Evolutionary conservation across 64 coral and sea anemone species (phyloP), one percentile per base, ranked within the genome.

Genomic region (Porites lutea): DNA sequence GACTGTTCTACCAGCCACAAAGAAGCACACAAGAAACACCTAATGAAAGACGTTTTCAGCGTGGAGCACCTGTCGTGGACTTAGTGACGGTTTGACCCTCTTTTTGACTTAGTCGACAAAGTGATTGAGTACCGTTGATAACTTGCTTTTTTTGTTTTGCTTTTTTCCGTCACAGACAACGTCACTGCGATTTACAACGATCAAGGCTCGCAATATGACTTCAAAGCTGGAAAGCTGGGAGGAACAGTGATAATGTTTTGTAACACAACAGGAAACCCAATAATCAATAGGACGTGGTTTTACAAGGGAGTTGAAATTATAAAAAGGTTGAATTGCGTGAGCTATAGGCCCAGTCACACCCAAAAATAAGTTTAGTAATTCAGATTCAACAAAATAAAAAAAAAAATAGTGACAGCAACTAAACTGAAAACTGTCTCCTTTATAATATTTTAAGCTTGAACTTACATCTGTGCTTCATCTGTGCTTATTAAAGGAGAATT

Each of bases 241-340:
- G 81, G 43, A 4, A 84, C 44, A 61, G 81, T 68, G 81, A 52
- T n/a, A 67, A 47, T 84, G 15, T 64, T 64, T 18, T 84, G 81
- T 63, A 84, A 84, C 61, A 68, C 81, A 51, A 84, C 81, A 18
- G 81, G 81, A 13, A 15, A 15, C 59, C 14, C 15, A 18, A 84
- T 67, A 6, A 2, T 11, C 19, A 84, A 43, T 52, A 61, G 61
- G 44, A 84, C 44, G 16, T 84, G 81, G 81, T 68, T 68, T 84
- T 84, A 69, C 61, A 84, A 84, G 16, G 81, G 81, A 65, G 45
- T 52, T 6, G 64, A 84, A 84, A 13, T 84, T 64, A 8, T 21
- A 47, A 7, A 69, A 45, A 84, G 81, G 81, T 84, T 68, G 43
- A 48, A 49, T 21, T 21, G 55, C 15, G 45, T 55, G 11, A 8